These are phyloP conservation scores for Porites evermanni DNA, from an alignment of 92 coral and sea anemone species.

Conservation along the genomic window DNA sequence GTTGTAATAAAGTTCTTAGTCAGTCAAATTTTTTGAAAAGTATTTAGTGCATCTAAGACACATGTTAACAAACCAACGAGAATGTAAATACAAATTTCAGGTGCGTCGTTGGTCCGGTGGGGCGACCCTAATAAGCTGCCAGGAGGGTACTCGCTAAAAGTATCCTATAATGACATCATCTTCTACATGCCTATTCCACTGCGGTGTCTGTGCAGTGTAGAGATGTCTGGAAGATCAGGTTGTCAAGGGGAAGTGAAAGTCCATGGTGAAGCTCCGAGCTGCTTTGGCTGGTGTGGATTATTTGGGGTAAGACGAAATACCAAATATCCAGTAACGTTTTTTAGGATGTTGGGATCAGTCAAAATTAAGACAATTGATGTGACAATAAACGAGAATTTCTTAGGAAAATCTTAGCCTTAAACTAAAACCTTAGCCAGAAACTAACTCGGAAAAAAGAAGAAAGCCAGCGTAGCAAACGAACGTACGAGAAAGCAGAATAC, in stretches of 20 bases:
- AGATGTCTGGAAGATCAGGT: slow-evolving; percentile 82
- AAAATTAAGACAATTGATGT: too few relatives aligned
- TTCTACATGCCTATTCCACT: slow-evolving; percentile 78
- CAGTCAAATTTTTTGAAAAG: too few relatives aligned
- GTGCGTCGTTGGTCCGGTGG: slow-evolving; percentile 60
- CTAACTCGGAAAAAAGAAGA: too few relatives aligned
- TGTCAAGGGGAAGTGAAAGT: slow-evolving; percentile 69
- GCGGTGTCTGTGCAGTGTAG: slow-evolving; percentile 76
- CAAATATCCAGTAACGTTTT: neutral
- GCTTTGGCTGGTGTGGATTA: slow-evolving; percentile 65
- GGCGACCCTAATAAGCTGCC: slow-evolving; percentile 85
- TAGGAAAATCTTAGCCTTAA: too few relatives aligned
- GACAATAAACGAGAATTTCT: too few relatives aligned
- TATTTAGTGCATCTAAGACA: too few relatives aligned
- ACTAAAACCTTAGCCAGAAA: too few relatives aligned
- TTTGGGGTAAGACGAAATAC: slow-evolving; percentile 61
- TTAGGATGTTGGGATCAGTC: too few relatives aligned
- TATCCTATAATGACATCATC: slow-evolving; percentile 73
- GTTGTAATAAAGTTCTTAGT: too few relatives aligned
- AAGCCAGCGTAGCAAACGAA: too few relatives aligned
- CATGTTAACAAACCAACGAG: too few relatives aligned
- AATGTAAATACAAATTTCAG: slow-evolving; percentile 15
- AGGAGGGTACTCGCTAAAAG: slow-evolving; percentile 72
- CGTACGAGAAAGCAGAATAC: too few relatives aligned
- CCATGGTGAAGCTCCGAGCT: slow-evolving; percentile 59